Conservation (phyloP, 2,888 invertebrate genomes). For the Nematopogon swammerdamellus region DNA sequence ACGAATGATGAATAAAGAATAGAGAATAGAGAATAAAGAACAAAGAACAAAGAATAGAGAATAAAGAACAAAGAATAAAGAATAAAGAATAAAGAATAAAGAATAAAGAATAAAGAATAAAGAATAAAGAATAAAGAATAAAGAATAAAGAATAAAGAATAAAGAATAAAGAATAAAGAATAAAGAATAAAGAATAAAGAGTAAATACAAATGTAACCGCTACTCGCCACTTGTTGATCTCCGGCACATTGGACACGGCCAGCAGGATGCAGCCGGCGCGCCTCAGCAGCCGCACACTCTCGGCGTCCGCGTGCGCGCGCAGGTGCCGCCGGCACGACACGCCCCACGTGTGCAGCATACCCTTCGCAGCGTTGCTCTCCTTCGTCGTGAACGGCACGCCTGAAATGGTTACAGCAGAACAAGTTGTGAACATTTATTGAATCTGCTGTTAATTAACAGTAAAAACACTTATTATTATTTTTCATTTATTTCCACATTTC, state of each 20-base stretch:
- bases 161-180: no score
- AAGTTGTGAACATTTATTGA: background rate
- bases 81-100: no score
- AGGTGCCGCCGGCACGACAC: conserved; percentile 56
- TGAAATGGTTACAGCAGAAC: conserved; percentile 16
- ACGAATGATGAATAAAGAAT: no score
- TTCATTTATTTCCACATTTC: background rate
- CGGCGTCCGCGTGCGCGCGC: conserved; percentile 72
- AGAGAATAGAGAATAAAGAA: no score
- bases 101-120: no score
- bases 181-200: no score
- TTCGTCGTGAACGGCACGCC: conserved; percentile 93
- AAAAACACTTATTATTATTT: background rate
- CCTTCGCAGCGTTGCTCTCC: conserved; percentile 78
- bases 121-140: no score
- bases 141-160: no score
- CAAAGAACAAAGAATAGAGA: no score
- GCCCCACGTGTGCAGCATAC: conserved; percentile 70
- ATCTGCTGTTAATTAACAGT: background rate
- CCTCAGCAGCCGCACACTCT: conserved; percentile 66
- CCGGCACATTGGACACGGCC: conserved; percentile 90
- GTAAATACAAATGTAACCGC: no score
- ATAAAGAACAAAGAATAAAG: no score
- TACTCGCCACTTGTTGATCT: conserved; percentile 94
- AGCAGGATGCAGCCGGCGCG: conserved; percentile 83